Percentiles rank a stretch among this genome's conserved stretches.
Evolutionary conservation across 2,797 vertebrate genomes (phyloP).

Genomic region (Carcharodon carcharias): DNA sequence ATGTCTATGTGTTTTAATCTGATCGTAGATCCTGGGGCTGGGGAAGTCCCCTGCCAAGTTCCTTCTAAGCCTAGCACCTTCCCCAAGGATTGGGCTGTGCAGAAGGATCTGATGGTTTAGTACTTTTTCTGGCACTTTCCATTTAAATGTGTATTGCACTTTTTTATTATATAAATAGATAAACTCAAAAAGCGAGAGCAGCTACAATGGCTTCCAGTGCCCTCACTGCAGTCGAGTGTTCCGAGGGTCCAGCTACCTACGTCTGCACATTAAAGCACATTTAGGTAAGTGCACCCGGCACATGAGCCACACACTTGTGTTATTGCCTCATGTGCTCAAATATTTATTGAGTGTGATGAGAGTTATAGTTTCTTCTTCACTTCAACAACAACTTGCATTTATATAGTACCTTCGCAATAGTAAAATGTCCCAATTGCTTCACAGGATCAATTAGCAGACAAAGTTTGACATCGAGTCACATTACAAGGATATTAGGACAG

Average conservation of each 20-base stretch:
- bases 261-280: conserved; percentile 80
- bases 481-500: background rate
- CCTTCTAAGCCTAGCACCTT: background rate
- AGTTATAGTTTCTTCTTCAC: background rate
- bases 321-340: background rate
- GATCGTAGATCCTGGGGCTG: background rate
- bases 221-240: conserved; percentile 81
- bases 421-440: background rate
- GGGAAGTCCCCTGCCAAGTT: background rate
- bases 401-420: background rate
- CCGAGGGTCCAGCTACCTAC: conserved; percentile 69
- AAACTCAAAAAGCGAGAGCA: conserved; percentile 48
- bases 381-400: background rate
- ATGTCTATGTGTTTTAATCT: background rate
- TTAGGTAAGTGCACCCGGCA: conserved; percentile 62
- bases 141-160: background rate
- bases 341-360: background rate
- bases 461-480: background rate
- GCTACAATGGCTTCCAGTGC: conserved; percentile 66
- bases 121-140: background rate
- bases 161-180: conserved; percentile 45
- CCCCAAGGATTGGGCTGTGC: conserved; percentile 56
- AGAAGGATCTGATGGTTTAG: conserved; percentile 47
- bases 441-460: background rate
- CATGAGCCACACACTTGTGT: background rate